Percentiles rank a stretch among this genome's conserved stretches.
These are phyloP conservation scores for Pseudomyrmex dendroicus DNA, from an alignment of 1,140 invertebrate genomes.

Conservation along the genomic window DNA sequence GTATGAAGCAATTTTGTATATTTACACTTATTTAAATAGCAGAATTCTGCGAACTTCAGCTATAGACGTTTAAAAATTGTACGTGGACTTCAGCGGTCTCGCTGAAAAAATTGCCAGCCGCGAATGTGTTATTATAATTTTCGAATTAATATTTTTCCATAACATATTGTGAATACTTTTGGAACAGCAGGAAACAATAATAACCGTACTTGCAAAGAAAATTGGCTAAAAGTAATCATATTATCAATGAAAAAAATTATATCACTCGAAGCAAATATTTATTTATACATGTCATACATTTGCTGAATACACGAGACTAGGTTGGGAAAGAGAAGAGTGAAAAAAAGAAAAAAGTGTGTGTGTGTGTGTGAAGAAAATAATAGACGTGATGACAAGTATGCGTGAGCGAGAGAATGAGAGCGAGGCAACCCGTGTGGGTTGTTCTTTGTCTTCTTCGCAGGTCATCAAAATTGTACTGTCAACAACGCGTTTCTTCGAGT, in stretches of 20 bases:
- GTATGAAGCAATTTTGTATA: too few relatives aligned
- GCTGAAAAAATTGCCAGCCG: not conserved
- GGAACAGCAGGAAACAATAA: not conserved
- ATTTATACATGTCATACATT: conserved; percentile 21
- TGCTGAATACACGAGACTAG: not conserved
- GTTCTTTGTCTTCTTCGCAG: conserved; percentile 81
- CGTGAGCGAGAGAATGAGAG: conserved; percentile 57
- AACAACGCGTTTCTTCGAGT: conserved; percentile 70
- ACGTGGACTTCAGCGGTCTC: too few relatives aligned
- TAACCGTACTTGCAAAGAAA: not conserved
- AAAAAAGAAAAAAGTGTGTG: not conserved
- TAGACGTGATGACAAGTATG: not conserved
- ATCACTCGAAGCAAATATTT: not conserved
- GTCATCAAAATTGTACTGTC: conserved; percentile 75
- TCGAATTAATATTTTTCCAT: not conserved
- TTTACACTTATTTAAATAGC: too few relatives aligned
- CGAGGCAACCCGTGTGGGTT: conserved; percentile 71
- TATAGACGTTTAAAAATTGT: too few relatives aligned
- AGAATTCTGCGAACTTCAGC: too few relatives aligned
- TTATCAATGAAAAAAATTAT: conserved; percentile 7
- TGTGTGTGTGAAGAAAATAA: conserved; percentile 2
- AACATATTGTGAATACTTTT: not conserved
- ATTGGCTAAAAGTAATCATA: not conserved
- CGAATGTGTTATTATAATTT: not conserved
- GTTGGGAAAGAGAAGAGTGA: not conserved